These are phyloP conservation scores for Diorhabda elongata DNA, from an alignment of 1,140 invertebrate genomes.

Conservation along the genomic window DNA sequence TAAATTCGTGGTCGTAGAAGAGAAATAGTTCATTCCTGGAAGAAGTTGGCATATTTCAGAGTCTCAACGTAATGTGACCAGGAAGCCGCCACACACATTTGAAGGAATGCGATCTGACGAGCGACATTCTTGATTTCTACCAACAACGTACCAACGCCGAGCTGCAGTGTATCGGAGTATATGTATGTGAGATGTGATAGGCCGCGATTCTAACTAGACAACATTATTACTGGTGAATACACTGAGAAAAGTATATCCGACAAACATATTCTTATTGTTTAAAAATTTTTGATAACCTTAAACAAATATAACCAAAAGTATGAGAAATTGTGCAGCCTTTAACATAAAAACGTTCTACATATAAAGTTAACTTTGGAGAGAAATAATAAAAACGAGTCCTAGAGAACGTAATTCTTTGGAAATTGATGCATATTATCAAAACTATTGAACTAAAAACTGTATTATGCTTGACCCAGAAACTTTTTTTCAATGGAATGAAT, in stretches of 20 bases:
- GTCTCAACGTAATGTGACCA: conserved; percentile 31
- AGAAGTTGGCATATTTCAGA: conserved; percentile 36
- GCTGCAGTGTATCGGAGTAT: neutral
- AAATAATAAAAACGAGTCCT: too few relatives aligned
- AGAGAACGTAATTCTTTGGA: too few relatives aligned
- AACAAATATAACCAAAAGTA: too few relatives aligned
- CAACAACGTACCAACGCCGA: conserved; percentile 7
- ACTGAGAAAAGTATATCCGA: neutral
- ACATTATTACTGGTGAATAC: neutral
- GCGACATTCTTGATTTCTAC: conserved; percentile 34
- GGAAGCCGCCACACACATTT: conserved; percentile 31
- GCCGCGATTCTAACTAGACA: neutral
- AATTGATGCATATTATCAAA: too few relatives aligned
- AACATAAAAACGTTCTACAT: too few relatives aligned
- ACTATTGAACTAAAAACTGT: too few relatives aligned
- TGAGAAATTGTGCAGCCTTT: too few relatives aligned
- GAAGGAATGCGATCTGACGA: conserved; percentile 31
- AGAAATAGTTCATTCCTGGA: conserved; percentile 35
- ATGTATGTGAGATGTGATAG: neutral
- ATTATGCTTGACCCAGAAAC: too few relatives aligned
- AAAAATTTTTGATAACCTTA: too few relatives aligned
- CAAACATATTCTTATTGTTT: too few relatives aligned
- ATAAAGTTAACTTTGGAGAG: too few relatives aligned
- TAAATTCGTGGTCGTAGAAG: conserved; percentile 26
- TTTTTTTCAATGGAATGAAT: too few relatives aligned